Percentiles rank a stretch among this genome's conserved stretches.
Conservation (phyloP, 2,113 vertebrate genomes). For the Engystomops pustulosus region DNA sequence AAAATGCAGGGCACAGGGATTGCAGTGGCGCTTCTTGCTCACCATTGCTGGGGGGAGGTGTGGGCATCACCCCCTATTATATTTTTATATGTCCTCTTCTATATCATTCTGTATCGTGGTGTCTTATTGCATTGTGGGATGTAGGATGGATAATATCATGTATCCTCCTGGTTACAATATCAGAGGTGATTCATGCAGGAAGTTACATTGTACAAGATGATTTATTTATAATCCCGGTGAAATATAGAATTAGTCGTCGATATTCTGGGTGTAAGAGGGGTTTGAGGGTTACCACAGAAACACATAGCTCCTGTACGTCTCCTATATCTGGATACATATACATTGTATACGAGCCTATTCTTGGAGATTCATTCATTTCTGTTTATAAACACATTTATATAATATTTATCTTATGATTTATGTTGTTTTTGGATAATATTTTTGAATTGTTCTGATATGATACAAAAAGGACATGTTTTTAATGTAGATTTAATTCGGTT, state of each 20-base stretch:
- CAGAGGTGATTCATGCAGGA: slow-evolving; percentile 25
- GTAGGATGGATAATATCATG: not conserved
- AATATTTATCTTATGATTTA: too few relatives aligned
- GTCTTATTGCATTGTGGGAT: not conserved
- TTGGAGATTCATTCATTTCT: too few relatives aligned
- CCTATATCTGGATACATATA: not conserved
- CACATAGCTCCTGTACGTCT: too few relatives aligned
- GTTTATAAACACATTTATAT: too few relatives aligned
- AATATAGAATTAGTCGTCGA: not conserved
- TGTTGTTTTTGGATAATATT: too few relatives aligned
- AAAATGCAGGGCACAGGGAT: not conserved
- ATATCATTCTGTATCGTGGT: not conserved
- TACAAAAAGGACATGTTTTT: too few relatives aligned
- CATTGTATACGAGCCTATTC: too few relatives aligned
- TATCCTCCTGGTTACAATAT: slow-evolving; percentile 1
- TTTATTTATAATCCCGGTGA: slow-evolving; percentile 20
- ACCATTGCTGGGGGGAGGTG: not conserved
- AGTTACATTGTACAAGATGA: slow-evolving; percentile 12
- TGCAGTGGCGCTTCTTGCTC: not conserved
- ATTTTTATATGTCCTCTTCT: not conserved
- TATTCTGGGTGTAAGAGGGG: not conserved
- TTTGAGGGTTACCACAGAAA: not conserved
- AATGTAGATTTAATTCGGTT: too few relatives aligned
- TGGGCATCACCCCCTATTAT: not conserved
- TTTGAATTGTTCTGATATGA: too few relatives aligned